Evolutionary conservation across 2,888 invertebrate species (phyloP).

Genomic region (Nymphalis c-album): DNA sequence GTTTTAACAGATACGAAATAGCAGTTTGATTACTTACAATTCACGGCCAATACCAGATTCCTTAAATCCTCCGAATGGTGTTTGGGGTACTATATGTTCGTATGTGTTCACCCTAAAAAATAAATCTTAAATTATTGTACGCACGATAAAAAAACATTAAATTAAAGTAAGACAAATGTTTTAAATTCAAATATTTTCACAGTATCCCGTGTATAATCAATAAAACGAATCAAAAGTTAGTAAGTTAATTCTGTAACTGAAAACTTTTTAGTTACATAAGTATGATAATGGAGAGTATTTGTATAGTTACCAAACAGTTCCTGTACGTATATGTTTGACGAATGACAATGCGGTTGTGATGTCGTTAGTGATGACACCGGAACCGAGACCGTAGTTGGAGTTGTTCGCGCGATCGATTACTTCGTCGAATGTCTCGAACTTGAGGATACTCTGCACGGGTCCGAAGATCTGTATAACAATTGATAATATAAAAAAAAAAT

Average conservation of each 20-base stretch:
- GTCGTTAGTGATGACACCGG: constrained; percentile 93
- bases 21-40: constrained; percentile 66
- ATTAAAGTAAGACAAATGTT: too few relatives aligned
- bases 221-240: too few relatives aligned
- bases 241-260: too few relatives aligned
- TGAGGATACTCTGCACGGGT: constrained; percentile 93
- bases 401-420: constrained; percentile 92
- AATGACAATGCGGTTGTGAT: constrained; percentile 89
- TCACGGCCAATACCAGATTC: constrained; percentile 93
- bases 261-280: too few relatives aligned
- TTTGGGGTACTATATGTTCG: constrained; percentile 85
- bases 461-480: constrained; percentile 88
- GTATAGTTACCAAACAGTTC: constrained; percentile 86
- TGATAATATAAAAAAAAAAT: too few relatives aligned
- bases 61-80: constrained; percentile 95
- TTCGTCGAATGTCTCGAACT: constrained; percentile 90
- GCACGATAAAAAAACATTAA: too few relatives aligned
- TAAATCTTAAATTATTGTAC: too few relatives aligned
- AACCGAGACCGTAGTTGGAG: constrained; percentile 91
- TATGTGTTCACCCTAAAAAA: constrained; percentile 86
- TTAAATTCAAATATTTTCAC: too few relatives aligned
- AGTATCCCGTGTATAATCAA: too few relatives aligned
- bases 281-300: too few relatives aligned
- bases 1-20: too few relatives aligned
- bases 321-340: constrained; percentile 88